A percentile compares a stretch with the other conserved stretches of the same genome.
Evolutionary conservation across 1,140 invertebrate species (phyloP).

Genomic region (Heterodera carotae): DNA sequence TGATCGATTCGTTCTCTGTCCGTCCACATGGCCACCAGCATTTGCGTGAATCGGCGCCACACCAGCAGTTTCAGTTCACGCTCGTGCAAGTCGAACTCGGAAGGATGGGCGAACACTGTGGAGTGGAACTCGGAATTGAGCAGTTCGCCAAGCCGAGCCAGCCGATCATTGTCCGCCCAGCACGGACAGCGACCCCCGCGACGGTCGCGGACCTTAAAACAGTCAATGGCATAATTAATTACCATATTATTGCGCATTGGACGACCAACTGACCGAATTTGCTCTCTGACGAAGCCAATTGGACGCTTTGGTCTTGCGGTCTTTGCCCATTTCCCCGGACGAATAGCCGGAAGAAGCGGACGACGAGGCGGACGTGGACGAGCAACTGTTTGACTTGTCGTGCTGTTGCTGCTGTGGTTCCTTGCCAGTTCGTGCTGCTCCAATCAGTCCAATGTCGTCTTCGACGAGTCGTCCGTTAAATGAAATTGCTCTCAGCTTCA

Average conservation of each 20-base stretch:
- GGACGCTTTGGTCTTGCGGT: conserved; percentile 7
- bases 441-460: conserved; percentile 30
- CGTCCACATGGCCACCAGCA: conserved; percentile 48
- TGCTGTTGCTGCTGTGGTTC: conserved; percentile 12
- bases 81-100: conserved; percentile 58
- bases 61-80: conserved; percentile 57
- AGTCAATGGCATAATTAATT: conserved; percentile 2
- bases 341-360: conserved; percentile 29
- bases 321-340: conserved; percentile 2
- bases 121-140: conserved; percentile 58
- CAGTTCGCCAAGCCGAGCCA: conserved; percentile 51
- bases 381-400: not conserved
- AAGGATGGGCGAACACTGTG: conserved; percentile 44
- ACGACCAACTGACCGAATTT: conserved; percentile 13
- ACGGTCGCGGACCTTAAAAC: conserved; percentile 17
- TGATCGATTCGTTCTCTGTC: conserved; percentile 42
- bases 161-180: conserved; percentile 9
- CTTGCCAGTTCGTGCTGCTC: not conserved
- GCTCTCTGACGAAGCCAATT: conserved; percentile 20
- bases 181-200: conserved; percentile 34
- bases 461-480: conserved; percentile 38
- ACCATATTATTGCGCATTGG: not conserved
- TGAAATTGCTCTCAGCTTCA: conserved; percentile 32
- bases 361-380: not conserved
- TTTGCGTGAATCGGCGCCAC: conserved; percentile 60